phyloP scores from a whole-genome alignment of 2,888 invertebrate species.

The Eueremaeus valkanovi region DNA sequence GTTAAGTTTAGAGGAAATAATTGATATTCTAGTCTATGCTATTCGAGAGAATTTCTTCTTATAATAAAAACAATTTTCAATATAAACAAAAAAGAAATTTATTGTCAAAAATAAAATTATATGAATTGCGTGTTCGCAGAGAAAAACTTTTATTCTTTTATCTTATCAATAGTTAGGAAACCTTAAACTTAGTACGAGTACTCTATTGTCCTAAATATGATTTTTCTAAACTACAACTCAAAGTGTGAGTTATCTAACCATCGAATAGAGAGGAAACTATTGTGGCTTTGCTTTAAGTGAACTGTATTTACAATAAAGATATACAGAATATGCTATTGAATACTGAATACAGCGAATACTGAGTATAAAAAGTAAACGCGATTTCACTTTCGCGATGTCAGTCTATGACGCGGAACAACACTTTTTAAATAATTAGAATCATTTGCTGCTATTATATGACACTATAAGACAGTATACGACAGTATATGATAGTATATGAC shows the following conservation, averaged over 20 bases:
- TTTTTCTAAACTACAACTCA: no score
- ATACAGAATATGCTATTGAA: no score
- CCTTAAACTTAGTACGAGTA: constrained; percentile 12
- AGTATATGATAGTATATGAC: background rate
- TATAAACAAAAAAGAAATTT: no score
- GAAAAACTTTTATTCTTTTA: background rate
- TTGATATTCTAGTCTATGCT: no score
- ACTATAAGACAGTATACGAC: no score
- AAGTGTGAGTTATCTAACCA: no score
- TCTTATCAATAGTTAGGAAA: background rate
- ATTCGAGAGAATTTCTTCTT: no score
- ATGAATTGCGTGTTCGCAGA: background rate
- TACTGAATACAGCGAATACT: no score
- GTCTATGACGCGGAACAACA: background rate
- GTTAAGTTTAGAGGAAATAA: no score
- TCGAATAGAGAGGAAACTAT: background rate
- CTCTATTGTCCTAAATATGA: constrained; percentile 5
- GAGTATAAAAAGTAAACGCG: background rate
- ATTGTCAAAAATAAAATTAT: background rate
- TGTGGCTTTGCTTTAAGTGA: background rate
- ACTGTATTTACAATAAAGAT: background rate
- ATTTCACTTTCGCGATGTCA: background rate
- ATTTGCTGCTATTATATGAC: no score
- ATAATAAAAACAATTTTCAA: no score
- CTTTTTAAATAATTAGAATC: background rate